Base-by-base conservation (phyloP, 1,140 invertebrate species). In the Diploscapter pachys region DNA sequence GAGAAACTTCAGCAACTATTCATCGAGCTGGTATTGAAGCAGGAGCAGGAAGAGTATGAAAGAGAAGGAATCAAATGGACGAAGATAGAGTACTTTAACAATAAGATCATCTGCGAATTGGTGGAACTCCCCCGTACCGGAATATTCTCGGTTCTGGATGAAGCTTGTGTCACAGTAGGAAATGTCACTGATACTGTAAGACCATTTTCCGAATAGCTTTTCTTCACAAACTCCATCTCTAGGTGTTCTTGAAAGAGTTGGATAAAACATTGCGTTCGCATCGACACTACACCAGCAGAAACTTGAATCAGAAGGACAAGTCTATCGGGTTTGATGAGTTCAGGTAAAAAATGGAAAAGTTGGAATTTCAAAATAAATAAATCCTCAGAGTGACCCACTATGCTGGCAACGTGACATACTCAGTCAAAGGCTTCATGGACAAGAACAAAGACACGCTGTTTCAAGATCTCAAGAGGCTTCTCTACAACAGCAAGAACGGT, bases 1-100 rank as follows among this genome's bases (percentile, higher is more conserved):
- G 90, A 91, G 85, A 91, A 92, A 84, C 86, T 91, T 49, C 91
- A 91, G 80, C 91, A 91, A 82, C 91, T 91, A 65, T 92, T 91
- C 83, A 91, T 91, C 78, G 90, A 91, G 76, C 86, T 91, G 48
- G 91, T 91, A 0, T 83, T 91, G 54, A 91, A 91, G 84, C 89
- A 90, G 63, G 91, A 91, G 84, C 89, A 90, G 90, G 90, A 91
- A 82, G 91, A 91, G 80, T 91, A 91, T 83, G 87, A 90, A 3
- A 86, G 89, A 72, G 91, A 92, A 86, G 90, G 90, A 66, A 91
- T 92, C 68, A 88, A 88, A 80, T 92, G 91, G 91, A 89, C 88
- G 11, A 73, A 79, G 51, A 79, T 79, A 11, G 90, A 91, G 51
- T 92, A 90, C 84, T 91, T 91, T 85, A 91, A 92, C 86, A 92